Evolutionary conservation across 2,888 invertebrate genomes (phyloP), one percentile per base, ranked within the genome.

Genomic region (Chrysina gloriosa): DNA sequence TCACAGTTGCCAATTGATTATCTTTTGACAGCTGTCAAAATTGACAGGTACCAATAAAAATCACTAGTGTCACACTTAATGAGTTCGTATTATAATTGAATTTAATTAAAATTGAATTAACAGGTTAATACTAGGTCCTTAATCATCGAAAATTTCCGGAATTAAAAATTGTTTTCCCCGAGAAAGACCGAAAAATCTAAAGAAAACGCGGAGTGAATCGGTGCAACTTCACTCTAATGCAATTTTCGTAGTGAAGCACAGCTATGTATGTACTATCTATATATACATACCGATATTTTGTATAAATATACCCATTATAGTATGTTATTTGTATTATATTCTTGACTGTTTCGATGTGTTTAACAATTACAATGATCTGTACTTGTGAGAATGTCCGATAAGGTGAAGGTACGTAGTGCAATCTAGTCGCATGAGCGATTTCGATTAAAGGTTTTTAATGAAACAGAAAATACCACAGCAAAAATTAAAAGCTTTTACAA

Each of bases 401-500:
- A 58, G 23, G 58, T 39, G 42, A 56, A 58, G 58, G 58, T 58
- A 58, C 11, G 42, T 27, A 14, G 11, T 42, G 25, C 16, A 29
- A 3, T 42, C 7, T 58, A 23, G 23, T 16, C 27, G 42, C 42
- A 25, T 25, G 19, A 58, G 16, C 16, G 16, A 56, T 36, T 36
- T 36, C n/a, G 42, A 58, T 58, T 58, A 58, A 58, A 58, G 39
- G 21, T 3, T 58, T 58, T 58, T 25, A 34, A 39, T 58, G 7
- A 42, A 58, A 42, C 61, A 78, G 77, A 73, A 78, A 50, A 83
- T 83, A 63, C 81, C 90, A 68, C 91, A 91, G 78, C 91, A 91
- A 77, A 92, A 92, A 81, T 83, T 91, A 69, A 91, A 91, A 80
- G 91, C 91, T n/a, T 92, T 91, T 78, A 89, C 90, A 7, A 89